Evolutionary conservation across 2,113 vertebrate genomes (phyloP), one percentile per base, ranked within the genome.

Genomic region (Gnathonemus longibarbis): DNA sequence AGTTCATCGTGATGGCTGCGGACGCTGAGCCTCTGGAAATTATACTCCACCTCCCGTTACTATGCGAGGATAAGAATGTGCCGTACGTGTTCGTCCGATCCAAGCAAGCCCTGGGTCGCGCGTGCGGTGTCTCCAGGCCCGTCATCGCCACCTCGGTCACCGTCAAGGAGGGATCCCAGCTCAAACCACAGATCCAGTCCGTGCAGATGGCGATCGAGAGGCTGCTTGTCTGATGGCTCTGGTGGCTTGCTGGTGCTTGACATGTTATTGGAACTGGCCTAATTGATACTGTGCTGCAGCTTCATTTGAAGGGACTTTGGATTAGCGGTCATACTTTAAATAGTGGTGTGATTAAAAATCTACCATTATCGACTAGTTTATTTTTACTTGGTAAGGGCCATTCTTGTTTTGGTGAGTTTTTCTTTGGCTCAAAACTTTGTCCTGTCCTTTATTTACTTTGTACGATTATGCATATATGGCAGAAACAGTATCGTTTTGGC

Each of bases 1-100:
- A 99, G 95, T 99, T 99, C 92, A 99, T 99, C 0, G 98, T 99
- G 93, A 99, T 99, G 98, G 98, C 98, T 0, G 98, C 98, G 15
- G 98, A 99, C 2, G 97, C 98, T 0, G 98, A 99, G 91, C 98
- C 98, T 1, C 93, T 99, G 94, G 98, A 99, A 95, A 99, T 99
- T 94, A 99, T 99, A 92, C 96, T 99, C 90, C 98, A 99, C 91
- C 96, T 99, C 52, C 98, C 98, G 0, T 95, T 99, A 89, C 96
- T 99, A 31, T 99, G 98, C 0, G 98, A 99, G 91, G 98, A 99
- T 95, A 99, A 99, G 95, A 99, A 99, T 0, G 98, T 99, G 50
- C 98, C 98, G 0, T 99, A 99, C 0, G 98, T 99, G 91, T 99
- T 99, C 0, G 98, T 99, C 90, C 97, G 97, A 89, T 99, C 98